Evolutionary conservation across 2,113 vertebrate species (phyloP).

Genomic region (Chloropsis cyanopogon): DNA sequence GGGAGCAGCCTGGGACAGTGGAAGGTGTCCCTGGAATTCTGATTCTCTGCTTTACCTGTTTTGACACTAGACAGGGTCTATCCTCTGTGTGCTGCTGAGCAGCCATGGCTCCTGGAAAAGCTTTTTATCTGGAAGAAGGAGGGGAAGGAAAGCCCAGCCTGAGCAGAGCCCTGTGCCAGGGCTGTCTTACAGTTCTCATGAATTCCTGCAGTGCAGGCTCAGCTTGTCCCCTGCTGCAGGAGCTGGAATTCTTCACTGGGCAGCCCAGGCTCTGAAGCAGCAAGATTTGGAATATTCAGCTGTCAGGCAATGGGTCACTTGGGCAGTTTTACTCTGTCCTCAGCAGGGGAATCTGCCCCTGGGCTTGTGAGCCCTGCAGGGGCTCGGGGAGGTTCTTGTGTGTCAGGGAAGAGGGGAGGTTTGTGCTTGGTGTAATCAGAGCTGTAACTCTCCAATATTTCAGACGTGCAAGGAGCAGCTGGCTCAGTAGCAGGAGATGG

Average conservation of each 20-base stretch:
- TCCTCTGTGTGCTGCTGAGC: background rate
- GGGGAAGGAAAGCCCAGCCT: background rate
- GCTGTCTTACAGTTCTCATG: background rate
- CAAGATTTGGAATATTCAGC: background rate
- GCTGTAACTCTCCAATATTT: fast-evolving
- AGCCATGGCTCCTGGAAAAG: background rate
- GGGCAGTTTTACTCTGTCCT: background rate
- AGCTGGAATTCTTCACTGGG: background rate
- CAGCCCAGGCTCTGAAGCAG: background rate
- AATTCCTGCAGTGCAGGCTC: background rate
- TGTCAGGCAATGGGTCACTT: background rate
- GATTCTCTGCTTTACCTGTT: background rate
- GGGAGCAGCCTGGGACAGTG: background rate
- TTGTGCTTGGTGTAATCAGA: background rate
- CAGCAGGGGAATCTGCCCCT: background rate
- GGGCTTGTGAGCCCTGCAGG: fast-evolving
- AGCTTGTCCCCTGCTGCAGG: background rate
- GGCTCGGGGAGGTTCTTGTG: fast-evolving
- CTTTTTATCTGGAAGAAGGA: background rate
- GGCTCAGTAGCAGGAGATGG: background rate
- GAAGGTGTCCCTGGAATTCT: background rate
- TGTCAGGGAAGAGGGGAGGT: fast-evolving
- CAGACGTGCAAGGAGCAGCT: background rate
- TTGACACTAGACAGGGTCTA: fast-evolving
- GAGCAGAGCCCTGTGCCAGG: background rate